Evolutionary conservation across 2,888 invertebrate genomes (phyloP).

Genomic region (Synergus itoensis): DNA sequence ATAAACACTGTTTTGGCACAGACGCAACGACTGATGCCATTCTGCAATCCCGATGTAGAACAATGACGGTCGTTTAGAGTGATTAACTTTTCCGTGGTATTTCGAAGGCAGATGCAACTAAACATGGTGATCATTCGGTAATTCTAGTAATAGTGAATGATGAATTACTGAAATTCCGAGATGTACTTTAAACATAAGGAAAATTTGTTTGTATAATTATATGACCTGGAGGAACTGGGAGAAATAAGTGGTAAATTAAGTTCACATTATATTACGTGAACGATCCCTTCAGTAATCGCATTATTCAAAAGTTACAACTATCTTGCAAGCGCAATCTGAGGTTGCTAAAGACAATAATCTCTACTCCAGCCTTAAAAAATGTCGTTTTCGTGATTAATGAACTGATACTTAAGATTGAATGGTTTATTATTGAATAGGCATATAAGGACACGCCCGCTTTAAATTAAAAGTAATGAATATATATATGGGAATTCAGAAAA

Average conservation of each 20-base stretch:
- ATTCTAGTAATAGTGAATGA: conserved; percentile 35
- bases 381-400: background rate
- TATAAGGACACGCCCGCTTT: background rate
- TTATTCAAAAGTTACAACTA: background rate
- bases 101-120: conserved; percentile 42
- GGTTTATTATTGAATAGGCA: background rate
- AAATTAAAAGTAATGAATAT: background rate
- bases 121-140: conserved; percentile 39
- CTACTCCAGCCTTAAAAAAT: background rate
- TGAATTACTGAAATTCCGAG: conserved; percentile 27
- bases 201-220: conserved; percentile 39
- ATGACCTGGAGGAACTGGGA: conserved; percentile 28
- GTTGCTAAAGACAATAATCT: conserved; percentile 17
- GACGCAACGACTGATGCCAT: conserved; percentile 53
- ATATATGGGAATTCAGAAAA: background rate
- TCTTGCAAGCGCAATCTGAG: background rate
- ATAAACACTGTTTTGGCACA: conserved; percentile 70
- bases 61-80: conserved; percentile 65
- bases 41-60: conserved; percentile 51
- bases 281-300: conserved; percentile 17
- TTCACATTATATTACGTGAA: conserved; percentile 22
- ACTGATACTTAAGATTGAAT: background rate
- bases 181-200: conserved; percentile 27
- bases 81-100: conserved; percentile 40
- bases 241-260: conserved; percentile 21